Percentiles rank a stretch among this genome's conserved stretches.
Evolutionary conservation across 2,113 vertebrate species (phyloP).

Genomic region (Pardalotus punctatus): DNA sequence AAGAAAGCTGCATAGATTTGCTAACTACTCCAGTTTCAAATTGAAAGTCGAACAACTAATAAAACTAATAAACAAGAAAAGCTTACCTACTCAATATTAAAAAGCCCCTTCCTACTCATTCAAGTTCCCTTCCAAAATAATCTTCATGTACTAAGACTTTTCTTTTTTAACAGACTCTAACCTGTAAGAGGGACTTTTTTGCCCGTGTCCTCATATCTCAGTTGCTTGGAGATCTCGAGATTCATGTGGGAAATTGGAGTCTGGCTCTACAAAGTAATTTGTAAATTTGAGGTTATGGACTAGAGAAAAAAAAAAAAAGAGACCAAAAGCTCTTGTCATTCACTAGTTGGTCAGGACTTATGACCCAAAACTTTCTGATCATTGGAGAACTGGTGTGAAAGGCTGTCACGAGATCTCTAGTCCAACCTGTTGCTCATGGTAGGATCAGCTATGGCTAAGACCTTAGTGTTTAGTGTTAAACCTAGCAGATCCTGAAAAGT

Average conservation of each 20-base stretch:
- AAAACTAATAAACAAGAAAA: conserved; percentile 16
- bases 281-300: background rate
- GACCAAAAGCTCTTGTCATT: accelerated
- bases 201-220: accelerated
- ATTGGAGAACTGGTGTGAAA: background rate
- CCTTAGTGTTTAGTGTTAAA: background rate
- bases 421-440: background rate
- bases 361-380: background rate
- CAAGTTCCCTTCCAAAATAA: background rate
- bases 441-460: background rate
- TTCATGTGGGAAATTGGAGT: background rate
- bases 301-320: too few relatives aligned
- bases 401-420: background rate
- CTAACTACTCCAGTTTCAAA: conserved; percentile 1
- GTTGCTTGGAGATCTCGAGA: background rate
- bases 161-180: background rate
- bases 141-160: background rate
- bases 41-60: conserved; percentile 6
- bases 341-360: background rate
- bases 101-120: background rate
- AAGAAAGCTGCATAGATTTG: background rate
- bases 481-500: background rate
- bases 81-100: background rate
- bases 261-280: background rate
- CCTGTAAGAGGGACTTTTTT: accelerated